Evolutionary conservation across 2,797 vertebrate genomes (phyloP).

Genomic region (Parauchenoglanis ngamensis): DNA sequence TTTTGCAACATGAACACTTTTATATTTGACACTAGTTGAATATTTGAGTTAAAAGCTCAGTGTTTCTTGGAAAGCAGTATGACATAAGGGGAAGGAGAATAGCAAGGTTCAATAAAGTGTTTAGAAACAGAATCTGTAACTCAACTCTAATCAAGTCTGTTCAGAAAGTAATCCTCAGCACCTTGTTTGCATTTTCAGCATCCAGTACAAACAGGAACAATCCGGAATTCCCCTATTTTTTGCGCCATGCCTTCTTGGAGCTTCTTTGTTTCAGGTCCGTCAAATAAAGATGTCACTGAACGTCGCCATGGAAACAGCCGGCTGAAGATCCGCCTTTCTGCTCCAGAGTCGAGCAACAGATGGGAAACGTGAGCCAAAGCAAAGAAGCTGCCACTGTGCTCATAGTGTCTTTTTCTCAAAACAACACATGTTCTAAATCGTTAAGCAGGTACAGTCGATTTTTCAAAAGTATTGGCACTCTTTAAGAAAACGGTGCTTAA

Average conservation of each 20-base stretch:
- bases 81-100: background rate
- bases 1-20: background rate
- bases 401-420: background rate
- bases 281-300: slow-evolving; percentile 59
- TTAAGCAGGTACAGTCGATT: background rate
- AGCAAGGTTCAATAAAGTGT: background rate
- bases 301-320: slow-evolving; percentile 58
- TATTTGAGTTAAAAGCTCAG: background rate
- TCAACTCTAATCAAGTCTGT: background rate
- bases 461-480: background rate
- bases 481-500: background rate
- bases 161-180: background rate
- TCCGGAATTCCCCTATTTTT: background rate
- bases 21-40: background rate
- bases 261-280: slow-evolving; percentile 12
- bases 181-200: slow-evolving; percentile 7
- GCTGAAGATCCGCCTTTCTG: slow-evolving; percentile 2
- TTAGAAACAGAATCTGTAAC: background rate
- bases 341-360: background rate
- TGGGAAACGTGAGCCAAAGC: background rate
- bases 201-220: slow-evolving; percentile 7
- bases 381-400: background rate
- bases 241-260: too few species aligned
- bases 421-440: background rate
- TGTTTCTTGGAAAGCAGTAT: background rate